phyloP scores from a whole-genome alignment of 1,140 invertebrate genomes.

The Maniola jurtina region DNA sequence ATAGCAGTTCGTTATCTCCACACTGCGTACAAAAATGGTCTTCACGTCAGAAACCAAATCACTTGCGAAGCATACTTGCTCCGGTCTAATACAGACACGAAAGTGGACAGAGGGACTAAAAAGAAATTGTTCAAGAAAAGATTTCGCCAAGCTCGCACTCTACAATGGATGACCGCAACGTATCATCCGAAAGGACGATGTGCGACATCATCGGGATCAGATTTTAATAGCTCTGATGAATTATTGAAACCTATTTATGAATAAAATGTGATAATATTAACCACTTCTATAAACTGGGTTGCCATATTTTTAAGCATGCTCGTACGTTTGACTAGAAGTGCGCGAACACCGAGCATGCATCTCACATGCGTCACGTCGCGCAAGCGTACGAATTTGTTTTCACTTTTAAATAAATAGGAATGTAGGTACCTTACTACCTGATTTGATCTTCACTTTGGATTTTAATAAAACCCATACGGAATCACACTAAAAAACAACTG shows the following conservation, averaged over 20 bases:
- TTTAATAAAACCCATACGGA: no score
- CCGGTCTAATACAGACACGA: slow-evolving; percentile 51
- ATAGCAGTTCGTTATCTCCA: slow-evolving; percentile 62
- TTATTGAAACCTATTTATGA: slow-evolving; percentile 64
- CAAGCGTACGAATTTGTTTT: no score
- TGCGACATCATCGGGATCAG: slow-evolving; percentile 47
- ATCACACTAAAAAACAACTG: no score
- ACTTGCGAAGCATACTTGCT: slow-evolving; percentile 59
- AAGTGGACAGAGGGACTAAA: slow-evolving; percentile 25
- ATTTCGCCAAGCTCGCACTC: slow-evolving; percentile 45
- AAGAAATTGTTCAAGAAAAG: slow-evolving; percentile 52
- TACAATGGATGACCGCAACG: slow-evolving; percentile 59
- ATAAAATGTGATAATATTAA: slow-evolving; percentile 21
- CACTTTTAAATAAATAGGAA: no score
- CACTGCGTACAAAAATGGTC: slow-evolving; percentile 63
- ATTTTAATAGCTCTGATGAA: slow-evolving; percentile 61
- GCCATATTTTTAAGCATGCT: no score
- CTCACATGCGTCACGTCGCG: no score
- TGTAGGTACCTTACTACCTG: no score
- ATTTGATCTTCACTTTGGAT: no score
- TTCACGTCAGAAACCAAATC: slow-evolving; percentile 58
- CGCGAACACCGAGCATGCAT: no score
- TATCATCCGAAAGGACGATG: slow-evolving; percentile 36
- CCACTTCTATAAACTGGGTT: no score
- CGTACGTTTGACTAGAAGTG: no score